phyloP scores from a whole-genome alignment of 2,888 invertebrate species.

The Poecilobothrus nobilitatus region DNA sequence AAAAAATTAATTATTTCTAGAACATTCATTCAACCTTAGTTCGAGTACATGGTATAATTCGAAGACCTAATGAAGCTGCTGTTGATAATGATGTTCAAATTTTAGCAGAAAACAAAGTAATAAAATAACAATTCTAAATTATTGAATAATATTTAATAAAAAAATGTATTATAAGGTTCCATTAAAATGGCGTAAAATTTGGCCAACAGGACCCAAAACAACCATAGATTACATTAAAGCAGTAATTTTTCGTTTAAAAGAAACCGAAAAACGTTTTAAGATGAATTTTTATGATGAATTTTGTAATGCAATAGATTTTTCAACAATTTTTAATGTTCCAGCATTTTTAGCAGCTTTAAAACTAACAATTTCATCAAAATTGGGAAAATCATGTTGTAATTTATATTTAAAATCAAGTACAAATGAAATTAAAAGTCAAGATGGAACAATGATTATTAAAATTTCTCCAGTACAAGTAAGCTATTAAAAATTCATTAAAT shows the following conservation, averaged over 20 bases:
- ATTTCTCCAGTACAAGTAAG: constrained; percentile 37
- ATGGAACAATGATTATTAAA: constrained; percentile 25
- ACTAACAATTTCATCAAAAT: constrained; percentile 33
- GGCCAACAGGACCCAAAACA: constrained; percentile 35
- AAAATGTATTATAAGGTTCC: constrained; percentile 32
- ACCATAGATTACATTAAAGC: constrained; percentile 39
- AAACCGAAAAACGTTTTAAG: constrained; percentile 35
- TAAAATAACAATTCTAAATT: not conserved
- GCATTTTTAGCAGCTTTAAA: constrained; percentile 38
- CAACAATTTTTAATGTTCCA: constrained; percentile 38
- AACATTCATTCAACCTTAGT: constrained; percentile 38
- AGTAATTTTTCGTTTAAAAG: constrained; percentile 33
- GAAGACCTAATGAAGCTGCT: constrained; percentile 21
- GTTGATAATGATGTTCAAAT: constrained; percentile 28
- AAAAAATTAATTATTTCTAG: constrained; percentile 17
- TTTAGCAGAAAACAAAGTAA: constrained; percentile 36
- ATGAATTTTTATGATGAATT: constrained; percentile 32
- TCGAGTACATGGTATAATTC: constrained; percentile 31
- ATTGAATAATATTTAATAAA: not conserved
- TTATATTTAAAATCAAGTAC: constrained; percentile 27
- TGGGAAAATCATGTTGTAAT: constrained; percentile 35
- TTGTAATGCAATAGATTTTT: constrained; percentile 32
- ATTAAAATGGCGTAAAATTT: constrained; percentile 35
- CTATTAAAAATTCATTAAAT: no score
- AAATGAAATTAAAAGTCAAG: not conserved